These are phyloP conservation scores for Zosterops japonicus DNA, from an alignment of 2,113 vertebrate species.

Conservation along the genomic window DNA sequence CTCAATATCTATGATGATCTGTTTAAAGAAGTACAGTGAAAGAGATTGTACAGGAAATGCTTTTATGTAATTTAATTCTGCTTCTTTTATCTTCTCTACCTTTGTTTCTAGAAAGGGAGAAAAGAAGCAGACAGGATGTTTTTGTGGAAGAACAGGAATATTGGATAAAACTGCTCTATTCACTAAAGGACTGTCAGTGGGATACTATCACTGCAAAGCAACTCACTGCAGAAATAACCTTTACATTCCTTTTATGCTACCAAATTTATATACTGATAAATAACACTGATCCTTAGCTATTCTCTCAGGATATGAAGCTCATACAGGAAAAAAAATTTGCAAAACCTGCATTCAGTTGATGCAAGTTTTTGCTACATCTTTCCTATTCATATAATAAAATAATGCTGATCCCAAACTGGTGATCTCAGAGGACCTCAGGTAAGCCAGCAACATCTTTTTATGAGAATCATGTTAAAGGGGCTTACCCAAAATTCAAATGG, in stretches of 20 bases:
- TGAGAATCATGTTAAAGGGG: constrained; percentile 48
- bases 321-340: background rate
- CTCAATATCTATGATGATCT: background rate
- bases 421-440: constrained; percentile 53
- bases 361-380: background rate
- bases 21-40: background rate
- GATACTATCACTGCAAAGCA: background rate
- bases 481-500: constrained; percentile 57
- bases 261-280: background rate
- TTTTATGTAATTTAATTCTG: background rate
- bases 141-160: background rate
- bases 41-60: background rate
- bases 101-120: background rate
- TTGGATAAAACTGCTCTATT: background rate
- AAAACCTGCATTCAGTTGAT: background rate
- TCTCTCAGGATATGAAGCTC: background rate
- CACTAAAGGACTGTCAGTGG: background rate
- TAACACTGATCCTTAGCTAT: background rate
- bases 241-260: background rate
- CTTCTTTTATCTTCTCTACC: background rate
- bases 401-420: background rate
- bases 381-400: background rate
- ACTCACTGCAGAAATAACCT: background rate
- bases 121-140: background rate
- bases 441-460: constrained; percentile 57